Base-by-base conservation (phyloP, 2,113 vertebrate genomes). In the Gambusia holbrooki region DNA sequence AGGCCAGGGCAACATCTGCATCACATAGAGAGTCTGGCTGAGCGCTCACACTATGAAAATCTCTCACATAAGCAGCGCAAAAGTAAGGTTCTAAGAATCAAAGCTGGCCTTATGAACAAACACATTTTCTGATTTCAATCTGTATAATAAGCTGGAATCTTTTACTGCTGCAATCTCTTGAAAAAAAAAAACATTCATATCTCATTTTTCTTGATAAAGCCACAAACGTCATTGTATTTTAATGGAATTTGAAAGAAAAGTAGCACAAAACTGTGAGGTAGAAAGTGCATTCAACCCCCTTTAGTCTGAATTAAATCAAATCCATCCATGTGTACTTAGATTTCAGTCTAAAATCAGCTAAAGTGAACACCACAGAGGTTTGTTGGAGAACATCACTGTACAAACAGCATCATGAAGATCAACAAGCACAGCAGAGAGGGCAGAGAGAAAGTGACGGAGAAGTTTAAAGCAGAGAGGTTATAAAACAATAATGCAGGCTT, bases 1-100 rank as follows among this genome's bases (percentile, higher is more conserved):
- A 91, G 87, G 89, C 90, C 91, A 73, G 90, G 87, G 88, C 91
- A 93, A 93, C 91, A 93, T 93, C 92, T 94, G 91, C 87, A 93
- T 73, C 87, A 62, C 90, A 91, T 86, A 89, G 90, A 90, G 88
- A 54, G 86, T 76, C 92, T 92, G 93, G 89, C 81, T 68, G 60
- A 11, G 66, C 51, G 87, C 89, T 90, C 76, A 61, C 77, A 51
- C 32, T 75, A 62, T 7, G 30, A 71, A 61, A 62, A 71, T 45
- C 29, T 78, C 54, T 71, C 78, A 62, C 51, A 63, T 72, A 87
- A 37, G 81, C 69, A 58, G 76, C 65, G 64, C 85, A 65, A 17
- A 79, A 89, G 70, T 84, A 88, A 83, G 71, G 70, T 73, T 82
- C 70, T 63, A 27, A 60, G 82, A 87, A 58, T 62, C 12, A 48